Evolutionary conservation across 2,888 invertebrate genomes (phyloP).

Genomic region (Melieria crassipennis): DNA sequence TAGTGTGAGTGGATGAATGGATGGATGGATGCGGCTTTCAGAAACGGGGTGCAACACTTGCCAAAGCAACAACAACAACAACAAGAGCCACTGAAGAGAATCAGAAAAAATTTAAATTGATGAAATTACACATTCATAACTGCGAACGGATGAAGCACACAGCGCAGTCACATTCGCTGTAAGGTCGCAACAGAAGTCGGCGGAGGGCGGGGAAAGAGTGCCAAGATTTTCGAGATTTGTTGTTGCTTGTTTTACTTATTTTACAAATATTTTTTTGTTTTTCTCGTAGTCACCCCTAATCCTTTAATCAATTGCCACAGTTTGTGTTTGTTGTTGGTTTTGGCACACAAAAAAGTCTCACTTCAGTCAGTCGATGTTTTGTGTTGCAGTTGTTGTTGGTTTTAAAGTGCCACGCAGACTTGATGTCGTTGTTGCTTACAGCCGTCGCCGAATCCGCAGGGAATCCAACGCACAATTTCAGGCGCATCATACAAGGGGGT

Average conservation of each 20-base stretch:
- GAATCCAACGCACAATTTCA: conserved; percentile 1
- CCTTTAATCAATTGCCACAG: conserved; percentile 16
- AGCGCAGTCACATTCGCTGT: not conserved
- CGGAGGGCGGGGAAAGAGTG: too few species aligned
- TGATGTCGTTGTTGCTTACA: not conserved
- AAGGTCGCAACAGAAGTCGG: too few species aligned
- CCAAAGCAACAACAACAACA: too few species aligned
- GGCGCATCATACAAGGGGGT: not conserved
- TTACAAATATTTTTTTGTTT: not conserved
- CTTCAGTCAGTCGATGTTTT: not conserved
- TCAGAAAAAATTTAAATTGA: not conserved
- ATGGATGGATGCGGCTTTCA: too few species aligned
- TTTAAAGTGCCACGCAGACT: conserved; percentile 6
- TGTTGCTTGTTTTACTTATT: not conserved
- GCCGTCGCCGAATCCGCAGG: conserved; percentile 7
- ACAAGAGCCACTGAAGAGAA: not conserved
- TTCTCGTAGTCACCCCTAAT: conserved; percentile 23
- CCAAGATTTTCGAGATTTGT: too few species aligned
- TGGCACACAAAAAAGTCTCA: not conserved
- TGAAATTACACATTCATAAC: conserved; percentile 26
- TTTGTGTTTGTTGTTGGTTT: conserved; percentile 14
- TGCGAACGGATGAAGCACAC: not conserved
- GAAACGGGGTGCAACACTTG: too few species aligned
- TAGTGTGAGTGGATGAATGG: too few species aligned
- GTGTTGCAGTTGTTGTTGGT: conserved; percentile 8